Conservation (phyloP, 2,888 invertebrate genomes). For the Drosophila kanekoi region DNA sequence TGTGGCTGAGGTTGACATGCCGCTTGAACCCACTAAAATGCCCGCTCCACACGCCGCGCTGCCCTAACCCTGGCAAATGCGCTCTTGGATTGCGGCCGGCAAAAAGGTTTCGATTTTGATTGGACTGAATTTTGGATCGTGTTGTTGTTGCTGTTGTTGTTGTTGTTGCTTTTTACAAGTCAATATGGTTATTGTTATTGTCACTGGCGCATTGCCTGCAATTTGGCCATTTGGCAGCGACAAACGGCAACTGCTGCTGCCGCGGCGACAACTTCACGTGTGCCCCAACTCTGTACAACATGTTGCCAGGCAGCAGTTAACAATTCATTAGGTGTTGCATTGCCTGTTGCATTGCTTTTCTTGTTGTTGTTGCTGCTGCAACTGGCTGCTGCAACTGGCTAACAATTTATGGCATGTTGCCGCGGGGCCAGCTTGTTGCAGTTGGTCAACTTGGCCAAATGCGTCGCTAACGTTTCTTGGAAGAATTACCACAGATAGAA, state of each 20-base stretch:
- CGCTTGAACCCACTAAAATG: conserved; percentile 48
- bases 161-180: conserved; percentile 62
- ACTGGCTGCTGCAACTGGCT: conserved; percentile 52
- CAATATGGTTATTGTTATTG: conserved; percentile 77
- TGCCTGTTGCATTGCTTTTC: conserved; percentile 44
- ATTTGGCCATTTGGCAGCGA: conserved; percentile 62
- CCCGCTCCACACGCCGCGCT: background rate
- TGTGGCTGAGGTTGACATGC: conserved; percentile 57
- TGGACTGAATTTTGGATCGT: conserved; percentile 33
- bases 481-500: conserved; percentile 62
- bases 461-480: conserved; percentile 63
- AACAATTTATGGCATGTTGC: conserved; percentile 73
- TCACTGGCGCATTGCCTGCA: conserved; percentile 68
- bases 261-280: conserved; percentile 50
- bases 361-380: conserved; percentile 29
- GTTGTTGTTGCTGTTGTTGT: conserved; percentile 29
- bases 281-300: conserved; percentile 61
- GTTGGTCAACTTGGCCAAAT: conserved; percentile 66
- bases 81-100: background rate
- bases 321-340: conserved; percentile 81
- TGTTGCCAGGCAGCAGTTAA: conserved; percentile 79
- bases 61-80: background rate
- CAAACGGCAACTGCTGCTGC: conserved; percentile 7
- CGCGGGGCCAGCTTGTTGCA: conserved; percentile 47
- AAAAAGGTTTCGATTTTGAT: conserved; percentile 46